Evolutionary conservation across 2,888 invertebrate genomes (phyloP), one percentile per base, ranked within the genome.

Genomic region (Scaptomyza polygonia): DNA sequence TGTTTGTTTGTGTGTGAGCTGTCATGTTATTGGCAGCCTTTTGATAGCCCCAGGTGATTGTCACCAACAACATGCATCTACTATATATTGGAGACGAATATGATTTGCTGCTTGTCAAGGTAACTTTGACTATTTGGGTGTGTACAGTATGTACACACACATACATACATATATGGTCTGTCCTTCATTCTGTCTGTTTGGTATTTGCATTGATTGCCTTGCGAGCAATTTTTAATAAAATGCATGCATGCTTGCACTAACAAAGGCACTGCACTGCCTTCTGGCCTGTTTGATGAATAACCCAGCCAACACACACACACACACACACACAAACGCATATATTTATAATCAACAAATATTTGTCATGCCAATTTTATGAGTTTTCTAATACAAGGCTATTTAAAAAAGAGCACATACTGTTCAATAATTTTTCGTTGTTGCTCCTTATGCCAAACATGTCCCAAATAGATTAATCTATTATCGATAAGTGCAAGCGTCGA

Each of bases 401-500:
- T 55, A 54, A 67, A 54, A 67, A 48, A 47, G 9, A 43, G 25
- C 30, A 49, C n/a, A n/a, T n/a, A n/a, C 39, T 54, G 9, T 40
- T 16, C 30, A 43, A 44, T 49, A 1, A 1, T 47, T 49, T 54
- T 43, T 48, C 43, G 45, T 16, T 25, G 18, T 11, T 62, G 59
- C 73, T 79, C 61, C 69, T 68, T 81, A 86, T 81, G 85, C 79
- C 75, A 64, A 76, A 69, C 79, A 85, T 85, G 85, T 82, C 79
- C 65, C 86, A 86, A 87, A 88, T 88, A 87, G 87, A 87, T 87
- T 87, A 87, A 87, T 87, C 87, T 87, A 87, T 87, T 87, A 87
- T 85, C 88, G 87, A 88, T 87, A 87, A 82, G 88, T 87, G 88
- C 82, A 86, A 84, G 79, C 79, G 78, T 77, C 70, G 83, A 77